Conservation (phyloP, 2,797 vertebrate species). For the Rhyacichthys aspro region DNA sequence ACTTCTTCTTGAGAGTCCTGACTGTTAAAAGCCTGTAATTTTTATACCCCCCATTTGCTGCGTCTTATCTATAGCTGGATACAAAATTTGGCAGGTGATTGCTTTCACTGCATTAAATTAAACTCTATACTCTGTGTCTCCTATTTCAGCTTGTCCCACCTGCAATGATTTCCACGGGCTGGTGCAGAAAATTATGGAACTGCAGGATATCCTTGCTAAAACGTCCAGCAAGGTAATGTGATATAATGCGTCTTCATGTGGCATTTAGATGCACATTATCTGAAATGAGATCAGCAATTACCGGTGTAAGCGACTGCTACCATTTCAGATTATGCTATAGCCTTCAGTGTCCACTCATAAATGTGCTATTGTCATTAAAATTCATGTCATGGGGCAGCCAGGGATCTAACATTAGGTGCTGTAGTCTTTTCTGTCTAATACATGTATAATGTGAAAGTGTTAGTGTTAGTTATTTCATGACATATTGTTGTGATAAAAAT, state of each 20-base stretch:
- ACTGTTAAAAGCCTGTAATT: background rate
- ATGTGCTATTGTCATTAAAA: conserved; percentile 4
- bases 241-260: background rate
- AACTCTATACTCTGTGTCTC: conserved; percentile 2
- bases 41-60: background rate
- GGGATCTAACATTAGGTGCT: conserved; percentile 3
- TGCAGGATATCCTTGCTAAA: conserved; percentile 96
- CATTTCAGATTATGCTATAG: background rate
- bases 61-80: background rate
- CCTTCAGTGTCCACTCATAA: conserved; percentile 7
- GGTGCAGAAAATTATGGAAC: conserved; percentile 99
- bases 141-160: conserved; percentile 91
- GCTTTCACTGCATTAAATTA: background rate
- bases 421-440: conserved; percentile 17
- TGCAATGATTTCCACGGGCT: conserved; percentile 98
- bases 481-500: conserved; percentile 21
- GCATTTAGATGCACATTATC: conserved; percentile 1
- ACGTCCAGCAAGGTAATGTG: conserved; percentile 94
- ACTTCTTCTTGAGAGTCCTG: background rate
- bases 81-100: conserved; percentile 2
- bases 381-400: conserved; percentile 34
- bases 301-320: conserved; percentile 9
- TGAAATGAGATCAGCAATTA: conserved; percentile 1
- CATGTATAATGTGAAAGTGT: conserved; percentile 19
- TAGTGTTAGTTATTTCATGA: conserved; percentile 31